Evolutionary conservation across 2,888 invertebrate species (phyloP), one percentile per base, ranked within the genome.

Genomic region (Dione juno): DNA sequence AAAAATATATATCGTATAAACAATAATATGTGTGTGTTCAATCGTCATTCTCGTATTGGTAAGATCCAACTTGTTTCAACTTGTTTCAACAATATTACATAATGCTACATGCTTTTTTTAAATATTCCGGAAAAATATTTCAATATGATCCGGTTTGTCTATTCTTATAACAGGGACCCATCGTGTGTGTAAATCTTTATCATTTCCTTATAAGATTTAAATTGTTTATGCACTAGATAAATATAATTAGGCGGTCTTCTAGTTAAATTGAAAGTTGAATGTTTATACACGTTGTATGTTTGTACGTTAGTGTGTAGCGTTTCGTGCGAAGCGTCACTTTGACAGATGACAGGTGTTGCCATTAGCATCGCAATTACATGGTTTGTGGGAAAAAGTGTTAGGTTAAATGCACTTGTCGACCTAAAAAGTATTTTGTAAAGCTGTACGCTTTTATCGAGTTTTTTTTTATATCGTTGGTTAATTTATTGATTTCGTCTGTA

Each of bases 201-300:
- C 28, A 69, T 50, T 67, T 72, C 71, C 67, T 53, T 28, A 67
- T 70, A 70, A 58, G 53, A 19, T 40, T 67, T 57, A 41, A 73
- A 76, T 82, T 84, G 82, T 88, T 85, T 82, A 84, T 80, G 82
- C 85, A 88, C 88, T 77, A 86, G 82, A 80, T 78, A 78, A 83
- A 80, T 82, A 80, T 79, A 81, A 74, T 75, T 80, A 82, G 86
- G 82, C 16, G 81, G 76, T 81, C 79, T 82, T 80, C 77, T 86
- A 87, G 80, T 79, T 85, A 81, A 79, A 78, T 76, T 80, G 80
- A 81, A 81, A 78, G 79, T 79, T 84, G 82, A 87, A 87, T 86
- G 84, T 88, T 87, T 86, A 85, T 84, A 84, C 83, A 78, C 64
- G 71, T 59, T 85, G 86, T 87, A 88, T 82, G 85, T 88, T 87